These are phyloP conservation scores for Drosophila hamatofila DNA, from an alignment of 2,888 invertebrate species.

Conservation along the genomic window DNA sequence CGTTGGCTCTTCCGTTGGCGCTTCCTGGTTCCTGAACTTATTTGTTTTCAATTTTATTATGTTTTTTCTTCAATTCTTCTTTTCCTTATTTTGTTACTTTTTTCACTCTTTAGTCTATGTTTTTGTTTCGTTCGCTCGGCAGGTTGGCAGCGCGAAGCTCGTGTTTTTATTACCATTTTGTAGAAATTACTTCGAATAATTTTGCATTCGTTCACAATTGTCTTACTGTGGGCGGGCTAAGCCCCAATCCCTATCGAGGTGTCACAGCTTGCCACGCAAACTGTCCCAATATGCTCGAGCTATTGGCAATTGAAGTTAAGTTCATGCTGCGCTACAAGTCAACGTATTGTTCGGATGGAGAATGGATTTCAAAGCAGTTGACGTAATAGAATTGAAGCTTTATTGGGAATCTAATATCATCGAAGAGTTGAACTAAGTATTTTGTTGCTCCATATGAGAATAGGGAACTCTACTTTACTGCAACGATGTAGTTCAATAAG, in stretches of 20 bases:
- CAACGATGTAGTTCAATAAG: background rate
- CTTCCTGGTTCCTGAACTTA: constrained; percentile 65
- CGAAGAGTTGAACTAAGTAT: background rate
- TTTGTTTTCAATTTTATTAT: constrained; percentile 73
- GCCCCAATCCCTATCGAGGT: constrained; percentile 1
- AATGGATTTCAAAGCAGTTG: background rate
- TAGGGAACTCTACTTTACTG: background rate
- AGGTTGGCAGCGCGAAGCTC: constrained; percentile 12
- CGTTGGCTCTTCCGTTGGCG: constrained; percentile 58
- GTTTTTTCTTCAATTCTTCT: constrained; percentile 14
- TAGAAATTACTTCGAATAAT: constrained; percentile 43
- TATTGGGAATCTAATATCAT: background rate
- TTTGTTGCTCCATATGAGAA: background rate
- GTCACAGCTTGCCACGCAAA: constrained; percentile 41
- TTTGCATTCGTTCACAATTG: constrained; percentile 49
- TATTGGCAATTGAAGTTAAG: constrained; percentile 33
- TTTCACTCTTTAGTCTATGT: constrained; percentile 5
- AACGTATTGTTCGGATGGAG: too few relatives aligned
- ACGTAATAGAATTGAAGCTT: background rate
- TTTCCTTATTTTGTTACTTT: background rate
- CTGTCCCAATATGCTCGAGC: constrained; percentile 41
- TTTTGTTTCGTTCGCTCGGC: background rate
- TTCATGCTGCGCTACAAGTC: constrained; percentile 4
- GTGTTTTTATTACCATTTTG: constrained; percentile 25
- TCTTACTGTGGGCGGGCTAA: constrained; percentile 10